These are phyloP conservation scores for Eudasyphora cyanicolor DNA, from an alignment of 2,888 invertebrate genomes.

Conservation along the genomic window DNA sequence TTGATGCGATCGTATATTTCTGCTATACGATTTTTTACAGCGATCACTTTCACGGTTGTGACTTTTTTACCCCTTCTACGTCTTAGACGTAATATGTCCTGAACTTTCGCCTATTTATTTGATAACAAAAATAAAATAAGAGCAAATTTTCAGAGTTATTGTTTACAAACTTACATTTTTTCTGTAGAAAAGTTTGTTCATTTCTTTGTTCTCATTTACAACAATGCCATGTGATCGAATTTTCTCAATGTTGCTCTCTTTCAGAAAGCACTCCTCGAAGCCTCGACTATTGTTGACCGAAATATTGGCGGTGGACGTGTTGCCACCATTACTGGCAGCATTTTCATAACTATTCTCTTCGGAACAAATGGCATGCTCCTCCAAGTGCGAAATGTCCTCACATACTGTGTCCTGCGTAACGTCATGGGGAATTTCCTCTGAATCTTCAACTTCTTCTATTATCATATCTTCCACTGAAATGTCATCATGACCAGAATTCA, in stretches of 20 bases:
- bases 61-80: slow-evolving; percentile 57
- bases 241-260: slow-evolving; percentile 57
- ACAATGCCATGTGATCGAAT: slow-evolving; percentile 51
- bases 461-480: slow-evolving; percentile 56
- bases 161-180: slow-evolving; percentile 41
- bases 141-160: background rate
- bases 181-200: slow-evolving; percentile 35
- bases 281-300: slow-evolving; percentile 12
- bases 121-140: background rate
- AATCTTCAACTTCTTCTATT: slow-evolving; percentile 59
- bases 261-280: slow-evolving; percentile 60
- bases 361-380: slow-evolving; percentile 37
- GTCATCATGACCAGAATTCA: slow-evolving; percentile 5
- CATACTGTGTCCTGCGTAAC: slow-evolving; percentile 40
- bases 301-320: background rate
- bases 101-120: slow-evolving; percentile 32
- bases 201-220: slow-evolving; percentile 47
- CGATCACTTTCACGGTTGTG: slow-evolving; percentile 68
- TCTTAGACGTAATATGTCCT: slow-evolving; percentile 48
- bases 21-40: slow-evolving; percentile 67
- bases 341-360: slow-evolving; percentile 40
- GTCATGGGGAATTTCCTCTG: slow-evolving; percentile 57
- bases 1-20: slow-evolving; percentile 66
- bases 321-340: background rate
- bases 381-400: background rate